phyloP scores from a whole-genome alignment of 2,797 vertebrate species.

The Eulemur coronatus region DNA sequence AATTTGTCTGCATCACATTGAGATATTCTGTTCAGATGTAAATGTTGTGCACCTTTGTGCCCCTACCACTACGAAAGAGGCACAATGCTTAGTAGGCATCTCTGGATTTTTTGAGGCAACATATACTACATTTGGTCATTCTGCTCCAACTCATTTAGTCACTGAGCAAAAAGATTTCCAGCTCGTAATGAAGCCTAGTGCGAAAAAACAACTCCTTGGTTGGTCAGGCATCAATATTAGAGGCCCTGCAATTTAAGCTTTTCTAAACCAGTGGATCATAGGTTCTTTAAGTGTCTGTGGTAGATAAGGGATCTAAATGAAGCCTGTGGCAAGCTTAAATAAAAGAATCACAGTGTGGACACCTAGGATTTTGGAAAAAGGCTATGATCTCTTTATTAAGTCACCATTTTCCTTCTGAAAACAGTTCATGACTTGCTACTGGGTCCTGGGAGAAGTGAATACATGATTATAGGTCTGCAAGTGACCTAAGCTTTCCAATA shows the following conservation, averaged over 20 bases:
- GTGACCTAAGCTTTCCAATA: neutral
- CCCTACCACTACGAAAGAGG: neutral
- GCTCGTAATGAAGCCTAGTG: neutral
- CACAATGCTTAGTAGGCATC: neutral
- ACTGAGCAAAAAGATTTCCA: neutral
- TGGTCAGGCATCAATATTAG: neutral
- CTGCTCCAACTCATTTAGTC: neutral
- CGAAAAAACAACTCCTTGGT: neutral
- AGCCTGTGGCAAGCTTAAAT: neutral
- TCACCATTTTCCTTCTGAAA: neutral
- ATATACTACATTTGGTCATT: neutral
- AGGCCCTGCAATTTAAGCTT: neutral
- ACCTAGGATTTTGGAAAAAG: neutral
- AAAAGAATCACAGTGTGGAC: neutral
- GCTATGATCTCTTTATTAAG: neutral
- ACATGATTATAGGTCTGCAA: neutral
- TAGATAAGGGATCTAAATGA: neutral
- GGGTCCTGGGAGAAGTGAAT: neutral
- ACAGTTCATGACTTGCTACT: neutral
- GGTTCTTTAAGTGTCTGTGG: neutral
- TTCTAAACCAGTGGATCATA: neutral
- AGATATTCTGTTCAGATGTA: neutral
- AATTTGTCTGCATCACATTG: neutral
- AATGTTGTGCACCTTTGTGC: neutral
- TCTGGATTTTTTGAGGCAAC: neutral